Evolutionary conservation across 2,888 invertebrate species (phyloP).

Genomic region (Diploptera punctata): DNA sequence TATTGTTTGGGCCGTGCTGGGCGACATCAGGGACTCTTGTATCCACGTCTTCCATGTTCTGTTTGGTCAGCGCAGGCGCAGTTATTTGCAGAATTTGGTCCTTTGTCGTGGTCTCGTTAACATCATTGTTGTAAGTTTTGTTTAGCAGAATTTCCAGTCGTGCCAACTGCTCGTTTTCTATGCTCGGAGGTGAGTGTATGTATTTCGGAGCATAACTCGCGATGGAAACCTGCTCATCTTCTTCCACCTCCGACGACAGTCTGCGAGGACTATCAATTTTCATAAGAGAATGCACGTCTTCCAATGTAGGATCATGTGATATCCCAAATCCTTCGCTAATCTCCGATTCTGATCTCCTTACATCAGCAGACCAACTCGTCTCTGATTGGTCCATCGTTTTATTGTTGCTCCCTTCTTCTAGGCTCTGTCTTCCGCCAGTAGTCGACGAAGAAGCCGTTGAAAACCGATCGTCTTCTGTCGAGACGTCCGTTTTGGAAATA

Average conservation of each 20-base stretch:
- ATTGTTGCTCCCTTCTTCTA: not conserved
- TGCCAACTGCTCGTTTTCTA: not conserved
- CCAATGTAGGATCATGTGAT: too few relatives aligned
- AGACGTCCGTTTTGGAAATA: slow-evolving; percentile 3
- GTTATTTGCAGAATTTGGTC: slow-evolving; percentile 23
- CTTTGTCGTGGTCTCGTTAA: not conserved
- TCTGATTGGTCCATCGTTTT: slow-evolving; percentile 47
- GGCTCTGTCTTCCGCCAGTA: slow-evolving; percentile 25
- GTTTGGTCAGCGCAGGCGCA: not conserved
- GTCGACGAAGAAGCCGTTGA: not conserved
- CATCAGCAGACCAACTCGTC: not conserved
- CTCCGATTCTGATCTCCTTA: not conserved
- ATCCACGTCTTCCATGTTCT: not conserved
- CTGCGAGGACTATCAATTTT: not conserved
- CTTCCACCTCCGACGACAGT: too few relatives aligned
- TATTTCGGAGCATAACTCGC: too few relatives aligned
- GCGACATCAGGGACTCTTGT: too few relatives aligned
- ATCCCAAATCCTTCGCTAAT: not conserved
- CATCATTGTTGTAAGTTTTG: too few relatives aligned
- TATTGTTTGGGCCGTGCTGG: too few relatives aligned
- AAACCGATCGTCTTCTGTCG: slow-evolving; percentile 5
- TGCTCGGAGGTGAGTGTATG: not conserved
- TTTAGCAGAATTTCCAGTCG: not conserved
- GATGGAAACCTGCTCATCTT: too few relatives aligned
- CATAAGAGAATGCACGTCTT: not conserved